Conservation (phyloP, 2,888 invertebrate genomes). For the Ecdyonurus torrentis region DNA sequence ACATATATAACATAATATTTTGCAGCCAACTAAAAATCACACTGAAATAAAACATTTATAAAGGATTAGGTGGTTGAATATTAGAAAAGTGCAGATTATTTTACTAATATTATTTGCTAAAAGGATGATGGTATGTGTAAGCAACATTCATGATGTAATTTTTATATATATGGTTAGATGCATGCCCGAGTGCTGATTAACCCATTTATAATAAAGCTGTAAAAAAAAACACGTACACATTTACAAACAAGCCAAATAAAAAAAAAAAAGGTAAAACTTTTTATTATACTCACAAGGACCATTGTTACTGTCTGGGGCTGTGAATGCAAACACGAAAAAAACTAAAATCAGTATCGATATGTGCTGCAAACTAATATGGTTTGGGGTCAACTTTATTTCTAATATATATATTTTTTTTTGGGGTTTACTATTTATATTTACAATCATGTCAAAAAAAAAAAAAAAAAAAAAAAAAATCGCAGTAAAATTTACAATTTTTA, state of each 20-base stretch:
- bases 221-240: not conserved
- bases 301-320: conserved; percentile 75
- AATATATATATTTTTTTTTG: too few relatives aligned
- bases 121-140: not conserved
- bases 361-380: too few relatives aligned
- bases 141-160: not conserved
- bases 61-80: not conserved
- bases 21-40: not conserved
- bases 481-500: too few relatives aligned
- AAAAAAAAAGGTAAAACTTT: conserved; percentile 14
- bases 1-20: not conserved
- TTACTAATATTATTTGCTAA: not conserved
- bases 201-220: not conserved
- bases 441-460: too few relatives aligned
- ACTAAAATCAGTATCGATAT: not conserved
- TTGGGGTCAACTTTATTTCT: too few relatives aligned
- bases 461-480: too few relatives aligned
- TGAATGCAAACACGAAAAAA: conserved; percentile 28
- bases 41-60: not conserved
- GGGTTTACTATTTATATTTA: too few relatives aligned
- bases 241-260: not conserved
- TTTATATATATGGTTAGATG: not conserved
- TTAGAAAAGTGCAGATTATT: not conserved
- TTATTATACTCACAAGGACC: conserved; percentile 70
- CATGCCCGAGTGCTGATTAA: too few relatives aligned